Evolutionary conservation across 2,888 invertebrate genomes (phyloP).

Genomic region (Flexamia atlantica): DNA sequence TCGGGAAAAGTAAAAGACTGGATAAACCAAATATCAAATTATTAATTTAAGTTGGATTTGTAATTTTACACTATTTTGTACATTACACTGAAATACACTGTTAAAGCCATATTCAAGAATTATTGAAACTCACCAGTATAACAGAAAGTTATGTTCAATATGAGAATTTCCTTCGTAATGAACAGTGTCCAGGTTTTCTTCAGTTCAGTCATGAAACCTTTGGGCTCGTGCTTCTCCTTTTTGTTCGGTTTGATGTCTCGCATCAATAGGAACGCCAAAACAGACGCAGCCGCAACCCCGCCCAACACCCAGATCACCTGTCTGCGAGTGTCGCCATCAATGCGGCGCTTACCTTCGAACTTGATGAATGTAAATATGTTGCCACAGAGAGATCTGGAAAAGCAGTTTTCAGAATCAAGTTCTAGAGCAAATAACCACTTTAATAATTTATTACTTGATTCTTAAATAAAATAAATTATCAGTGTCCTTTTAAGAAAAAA

Average conservation of each 20-base stretch:
- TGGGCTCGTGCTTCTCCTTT: slow-evolving; percentile 71
- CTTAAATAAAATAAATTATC: no score
- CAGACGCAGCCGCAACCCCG: slow-evolving; percentile 64
- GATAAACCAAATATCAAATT: no score
- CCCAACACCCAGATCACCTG: slow-evolving; percentile 64
- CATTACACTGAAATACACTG: no score
- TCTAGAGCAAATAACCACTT: no score
- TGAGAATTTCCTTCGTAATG: slow-evolving; percentile 88
- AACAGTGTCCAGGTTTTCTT: slow-evolving; percentile 87
- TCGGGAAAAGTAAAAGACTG: no score
- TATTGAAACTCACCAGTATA: slow-evolving; percentile 87
- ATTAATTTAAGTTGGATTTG: no score
- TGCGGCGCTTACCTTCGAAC: slow-evolving; percentile 65
- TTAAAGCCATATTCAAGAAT: no score
- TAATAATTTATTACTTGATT: no score
- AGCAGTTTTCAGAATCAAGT: no score
- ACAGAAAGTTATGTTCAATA: slow-evolving; percentile 90
- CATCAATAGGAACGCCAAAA: slow-evolving; percentile 80
- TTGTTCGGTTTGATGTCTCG: slow-evolving; percentile 76
- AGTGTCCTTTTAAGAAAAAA: no score
- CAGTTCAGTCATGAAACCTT: slow-evolving; percentile 83
- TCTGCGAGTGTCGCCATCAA: slow-evolving; percentile 66
- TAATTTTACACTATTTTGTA: no score
- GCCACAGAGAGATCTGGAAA: slow-evolving; percentile 61
- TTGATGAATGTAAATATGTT: slow-evolving; percentile 63